Conservation (phyloP, 2,797 vertebrate genomes). For the Rhynchonycteris naso region DNA sequence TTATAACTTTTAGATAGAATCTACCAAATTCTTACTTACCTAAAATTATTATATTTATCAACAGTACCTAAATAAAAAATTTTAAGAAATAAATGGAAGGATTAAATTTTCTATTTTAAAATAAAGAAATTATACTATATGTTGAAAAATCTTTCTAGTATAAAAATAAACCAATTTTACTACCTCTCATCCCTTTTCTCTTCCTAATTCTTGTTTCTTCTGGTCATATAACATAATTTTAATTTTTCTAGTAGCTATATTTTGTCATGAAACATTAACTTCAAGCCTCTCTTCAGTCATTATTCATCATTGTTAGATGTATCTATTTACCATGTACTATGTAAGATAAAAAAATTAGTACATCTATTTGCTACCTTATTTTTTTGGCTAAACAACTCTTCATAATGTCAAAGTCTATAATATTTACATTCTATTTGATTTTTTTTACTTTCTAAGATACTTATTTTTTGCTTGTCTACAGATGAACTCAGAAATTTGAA, state of each 20-base stretch:
- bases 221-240: background rate
- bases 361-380: background rate
- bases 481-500: background rate
- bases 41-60: background rate
- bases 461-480: background rate
- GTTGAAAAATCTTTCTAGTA: background rate
- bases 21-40: background rate
- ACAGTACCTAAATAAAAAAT: background rate
- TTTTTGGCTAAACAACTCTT: background rate
- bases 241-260: background rate
- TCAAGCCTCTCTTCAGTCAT: background rate
- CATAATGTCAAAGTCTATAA: background rate
- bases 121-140: background rate
- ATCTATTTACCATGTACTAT: background rate
- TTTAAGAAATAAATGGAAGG: background rate
- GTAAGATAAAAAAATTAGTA: background rate
- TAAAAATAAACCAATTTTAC: background rate
- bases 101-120: constrained; percentile 6
- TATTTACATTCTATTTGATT: background rate
- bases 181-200: background rate
- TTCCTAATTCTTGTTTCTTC: background rate
- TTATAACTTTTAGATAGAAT: background rate
- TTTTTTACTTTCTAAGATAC: background rate
- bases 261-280: constrained; percentile 8
- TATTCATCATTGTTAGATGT: background rate